These are phyloP conservation scores for Zaprionus camerounensis DNA, from an alignment of 1,140 invertebrate genomes.

Conservation along the genomic window DNA sequence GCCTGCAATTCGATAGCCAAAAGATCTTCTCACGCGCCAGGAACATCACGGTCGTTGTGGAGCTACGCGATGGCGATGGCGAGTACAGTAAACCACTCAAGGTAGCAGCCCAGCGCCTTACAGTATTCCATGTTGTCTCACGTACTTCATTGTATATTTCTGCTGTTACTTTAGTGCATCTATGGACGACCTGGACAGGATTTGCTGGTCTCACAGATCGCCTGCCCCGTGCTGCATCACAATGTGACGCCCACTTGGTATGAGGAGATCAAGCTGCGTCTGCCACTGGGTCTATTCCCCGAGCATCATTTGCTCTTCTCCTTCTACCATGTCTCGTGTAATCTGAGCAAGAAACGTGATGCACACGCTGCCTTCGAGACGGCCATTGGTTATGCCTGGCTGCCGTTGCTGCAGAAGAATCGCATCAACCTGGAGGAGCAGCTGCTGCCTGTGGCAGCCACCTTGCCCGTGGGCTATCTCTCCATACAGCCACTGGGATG, in stretches of 20 bases:
- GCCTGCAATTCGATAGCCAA: constrained; percentile 95
- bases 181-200: constrained; percentile 89
- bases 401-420: constrained; percentile 92
- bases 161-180: constrained; percentile 86
- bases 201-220: constrained; percentile 87
- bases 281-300: constrained; percentile 91
- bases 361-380: constrained; percentile 89
- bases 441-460: constrained; percentile 91
- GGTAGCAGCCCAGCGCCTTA: constrained; percentile 83
- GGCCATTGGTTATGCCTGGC: constrained; percentile 96
- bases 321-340: constrained; percentile 95
- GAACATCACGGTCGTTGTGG: constrained; percentile 95
- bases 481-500: constrained; percentile 94
- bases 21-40: constrained; percentile 95
- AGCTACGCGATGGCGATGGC: constrained; percentile 92
- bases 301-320: constrained; percentile 95
- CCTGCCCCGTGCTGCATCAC: constrained; percentile 92
- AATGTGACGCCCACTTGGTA: constrained; percentile 93
- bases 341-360: constrained; percentile 92
- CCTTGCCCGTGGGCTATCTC: constrained; percentile 94
- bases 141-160: neutral
- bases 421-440: constrained; percentile 92
- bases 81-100: constrained; percentile 89
- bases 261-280: constrained; percentile 94
- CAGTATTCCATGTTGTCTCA: neutral